Evolutionary conservation across 1,140 invertebrate genomes (phyloP), one percentile per base, ranked within the genome.

Genomic region (Platyura marginata): DNA sequence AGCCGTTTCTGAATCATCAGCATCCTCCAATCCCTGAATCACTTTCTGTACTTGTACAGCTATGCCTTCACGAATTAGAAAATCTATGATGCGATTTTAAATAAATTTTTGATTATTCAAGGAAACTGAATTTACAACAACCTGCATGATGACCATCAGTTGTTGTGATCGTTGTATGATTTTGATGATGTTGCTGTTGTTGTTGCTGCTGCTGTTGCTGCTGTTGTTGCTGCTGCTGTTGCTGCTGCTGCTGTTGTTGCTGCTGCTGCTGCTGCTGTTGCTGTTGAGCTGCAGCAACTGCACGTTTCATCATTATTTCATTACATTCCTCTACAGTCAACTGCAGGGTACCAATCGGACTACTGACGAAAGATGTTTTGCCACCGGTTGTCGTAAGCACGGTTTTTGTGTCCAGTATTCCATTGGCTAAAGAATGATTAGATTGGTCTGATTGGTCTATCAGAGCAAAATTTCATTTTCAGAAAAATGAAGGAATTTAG

Each of bases 271-370:
- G 50, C 54, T 47, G 54, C 48, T 48, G 60, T 56, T 49, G 59
- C 51, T 52, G 54, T 56, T 46, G 40, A 3, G 25, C 43, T 48
- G 57, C 57, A 49, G 54, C 57, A 46, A 57, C 51, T 38, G 57
- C 58, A 48, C 77, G 59, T 55, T 79, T 79, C 71, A 79, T 77
- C 48, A 80, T 59, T 38, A 80, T 79, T 57, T 81, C 77, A 61
- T 79, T 79, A 64, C 76, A 81, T 66, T 81, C 78, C 58, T 81
- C 76, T 11, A 75, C 74, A 1, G 77, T 80, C 15, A 79, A 63
- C 50, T 79, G 77, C 43, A 79, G 61, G 10, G 76, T 75, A 40
- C 77, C 78, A 29, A 79, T 63, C 3, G 75, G 75, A 47, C 74
- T 75, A 67, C 74, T 74, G 50, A 74, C 65, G 41, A 56, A 59